Base-by-base conservation (phyloP, 2,113 vertebrate genomes). In the Gymnorhina tibicen region DNA sequence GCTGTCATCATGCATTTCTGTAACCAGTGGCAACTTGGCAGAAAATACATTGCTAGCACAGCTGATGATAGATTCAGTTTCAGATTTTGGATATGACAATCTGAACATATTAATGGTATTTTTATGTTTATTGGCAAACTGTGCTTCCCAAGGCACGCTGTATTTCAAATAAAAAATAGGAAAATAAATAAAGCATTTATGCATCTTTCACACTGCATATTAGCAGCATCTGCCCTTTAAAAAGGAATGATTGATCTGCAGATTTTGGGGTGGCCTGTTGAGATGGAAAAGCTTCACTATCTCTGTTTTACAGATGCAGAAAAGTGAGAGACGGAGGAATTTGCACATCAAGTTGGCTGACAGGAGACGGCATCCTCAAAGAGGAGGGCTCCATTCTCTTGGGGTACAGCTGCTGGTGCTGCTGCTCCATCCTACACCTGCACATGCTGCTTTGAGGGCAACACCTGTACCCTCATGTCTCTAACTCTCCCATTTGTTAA, bases 1-100 rank as follows among this genome's bases (percentile, higher is more conserved):
- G 95, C 97, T 97, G 90, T 97, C 95, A 96, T 97, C 93, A 95
- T 85, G 52, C 76, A 90, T 93, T 96, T 97, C 95, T 97, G 96
- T 87, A 78, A 96, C 88, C 58, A 78, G 32, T 91, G 94, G 93
- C 75, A 97, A 94, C 92, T 96, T 97, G 92, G 94, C 89, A 97
- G 91, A 97, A 98, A 96, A 87, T 47, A 20, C 74, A 89, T 88
- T 95, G 67, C 92, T 97, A 95, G 78, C 89, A 93, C 88, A 97
- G 78, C 96, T 96, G 95, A 97, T 60, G 87, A 96, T 97, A 95
- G 93, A 95, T 97, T 97, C 75, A 70, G 82, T 97, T 98, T 97
- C 91, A 95, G 83, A 91, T 95, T 97, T 97, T 87, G 72, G 67
- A 88, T 80, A 87, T 89, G 92, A 94, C 79, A 83, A 94, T 91